phyloP scores from a whole-genome alignment of 2,113 vertebrate species.

The Rattus rattus region DNA sequence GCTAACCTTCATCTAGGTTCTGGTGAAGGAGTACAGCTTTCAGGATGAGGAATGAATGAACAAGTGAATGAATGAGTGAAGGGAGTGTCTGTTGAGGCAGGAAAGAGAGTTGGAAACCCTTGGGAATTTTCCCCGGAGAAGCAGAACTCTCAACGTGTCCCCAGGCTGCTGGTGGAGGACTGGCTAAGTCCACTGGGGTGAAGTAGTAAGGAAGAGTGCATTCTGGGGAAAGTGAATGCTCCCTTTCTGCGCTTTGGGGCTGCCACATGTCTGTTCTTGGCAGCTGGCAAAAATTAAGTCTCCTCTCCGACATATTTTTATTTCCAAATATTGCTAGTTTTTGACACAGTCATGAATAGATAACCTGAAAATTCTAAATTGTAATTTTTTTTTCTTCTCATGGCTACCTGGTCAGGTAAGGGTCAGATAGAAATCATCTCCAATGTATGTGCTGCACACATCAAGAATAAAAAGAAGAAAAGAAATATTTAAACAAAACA shows the following conservation, averaged over 20 bases:
- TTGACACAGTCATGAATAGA: not conserved
- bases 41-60: not conserved
- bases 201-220: not conserved
- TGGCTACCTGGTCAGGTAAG: not conserved
- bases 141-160: not conserved
- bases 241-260: not conserved
- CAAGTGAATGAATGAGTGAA: not conserved
- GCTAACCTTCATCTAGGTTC: not conserved
- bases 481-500: not conserved
- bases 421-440: not conserved
- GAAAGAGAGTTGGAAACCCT: slow-evolving; percentile 10
- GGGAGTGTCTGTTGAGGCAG: not conserved
- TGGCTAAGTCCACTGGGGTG: not conserved
- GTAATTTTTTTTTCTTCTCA: slow-evolving; percentile 4
- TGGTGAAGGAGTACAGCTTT: not conserved
- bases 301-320: slow-evolving; percentile 17
- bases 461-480: not conserved
- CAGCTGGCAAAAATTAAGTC: slow-evolving; percentile 26
- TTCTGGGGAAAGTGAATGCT: not conserved
- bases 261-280: not conserved
- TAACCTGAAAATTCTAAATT: slow-evolving; percentile 43
- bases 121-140: not conserved
- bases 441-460: not conserved
- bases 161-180: not conserved
- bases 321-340: slow-evolving; percentile 47